Evolutionary conservation across 1,140 invertebrate species (phyloP).

Genomic region (Heliothis subflexa): DNA sequence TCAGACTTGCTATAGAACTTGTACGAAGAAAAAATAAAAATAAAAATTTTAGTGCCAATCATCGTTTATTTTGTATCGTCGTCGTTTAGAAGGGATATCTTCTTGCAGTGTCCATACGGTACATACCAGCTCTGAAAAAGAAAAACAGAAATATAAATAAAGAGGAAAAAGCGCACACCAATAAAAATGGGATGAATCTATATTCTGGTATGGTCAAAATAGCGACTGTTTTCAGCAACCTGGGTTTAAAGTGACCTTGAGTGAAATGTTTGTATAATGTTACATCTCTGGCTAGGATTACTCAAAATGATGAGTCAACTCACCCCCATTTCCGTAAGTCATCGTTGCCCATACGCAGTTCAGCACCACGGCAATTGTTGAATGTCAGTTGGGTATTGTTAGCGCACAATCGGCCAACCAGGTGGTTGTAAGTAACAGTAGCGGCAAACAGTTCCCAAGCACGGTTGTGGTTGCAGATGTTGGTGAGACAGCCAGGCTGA

Average conservation of each 20-base stretch:
- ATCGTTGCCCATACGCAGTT: slow-evolving; percentile 67
- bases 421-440: slow-evolving; percentile 64
- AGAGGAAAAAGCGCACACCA: background rate
- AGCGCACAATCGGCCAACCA: slow-evolving; percentile 60
- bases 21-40: background rate
- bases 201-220: too few species aligned
- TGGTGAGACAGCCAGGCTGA: slow-evolving; percentile 82
- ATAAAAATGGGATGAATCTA: too few species aligned
- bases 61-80: background rate
- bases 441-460: slow-evolving; percentile 88
- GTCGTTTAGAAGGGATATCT: slow-evolving; percentile 63
- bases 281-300: background rate
- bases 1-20: too few species aligned
- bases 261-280: background rate
- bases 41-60: background rate
- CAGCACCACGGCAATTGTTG: slow-evolving; percentile 63
- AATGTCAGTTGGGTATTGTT: slow-evolving; percentile 57
- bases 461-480: slow-evolving; percentile 88
- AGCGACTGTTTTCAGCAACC: too few species aligned
- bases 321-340: slow-evolving; percentile 68
- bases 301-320: slow-evolving; percentile 23
- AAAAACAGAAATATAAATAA: slow-evolving; percentile 25
- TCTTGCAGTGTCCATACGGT: slow-evolving; percentile 58
- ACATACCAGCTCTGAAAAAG: slow-evolving; percentile 64
- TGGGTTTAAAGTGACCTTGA: too few species aligned